Conservation (phyloP, 2,113 vertebrate genomes). For the Spizaetus ornatus region DNA sequence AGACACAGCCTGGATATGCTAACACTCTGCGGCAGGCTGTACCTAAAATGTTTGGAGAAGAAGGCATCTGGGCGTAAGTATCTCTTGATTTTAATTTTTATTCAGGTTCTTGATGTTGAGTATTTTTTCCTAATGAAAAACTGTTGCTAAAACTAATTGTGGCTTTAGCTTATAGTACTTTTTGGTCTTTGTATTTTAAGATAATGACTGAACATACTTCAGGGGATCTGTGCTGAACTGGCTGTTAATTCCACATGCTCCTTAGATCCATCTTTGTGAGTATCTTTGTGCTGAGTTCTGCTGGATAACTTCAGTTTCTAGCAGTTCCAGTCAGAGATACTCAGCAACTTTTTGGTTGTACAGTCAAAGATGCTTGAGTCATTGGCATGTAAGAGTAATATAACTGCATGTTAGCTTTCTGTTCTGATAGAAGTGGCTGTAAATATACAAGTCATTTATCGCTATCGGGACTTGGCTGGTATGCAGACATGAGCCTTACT, state of each 20-base stretch:
- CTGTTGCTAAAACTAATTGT: background rate
- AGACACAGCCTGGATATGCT: constrained; percentile 95
- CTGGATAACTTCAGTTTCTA: constrained; percentile 63
- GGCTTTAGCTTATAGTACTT: background rate
- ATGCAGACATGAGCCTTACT: constrained; percentile 71
- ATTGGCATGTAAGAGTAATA: constrained; percentile 93
- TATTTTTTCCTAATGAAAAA: background rate
- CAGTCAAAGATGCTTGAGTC: constrained; percentile 95
- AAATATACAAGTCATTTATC: constrained; percentile 31
- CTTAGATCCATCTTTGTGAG: constrained; percentile 98
- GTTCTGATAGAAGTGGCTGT: constrained; percentile 76
- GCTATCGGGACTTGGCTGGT: constrained; percentile 76
- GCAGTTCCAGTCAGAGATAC: constrained; percentile 74
- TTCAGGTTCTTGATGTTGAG: background rate
- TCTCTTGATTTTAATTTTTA: background rate
- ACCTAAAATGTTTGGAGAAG: constrained; percentile 96
- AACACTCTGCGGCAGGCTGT: constrained; percentile 90
- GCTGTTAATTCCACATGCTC: constrained; percentile 76
- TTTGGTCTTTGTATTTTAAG: background rate
- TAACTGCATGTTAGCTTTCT: constrained; percentile 81
- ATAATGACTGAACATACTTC: background rate
- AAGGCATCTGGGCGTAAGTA: constrained; percentile 95
- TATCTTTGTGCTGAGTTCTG: constrained; percentile 76
- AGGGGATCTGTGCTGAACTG: background rate
- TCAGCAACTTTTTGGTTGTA: constrained; percentile 91